Evolutionary conservation across 2,113 vertebrate genomes (phyloP).

Genomic region (Tylochromis polylepis): DNA sequence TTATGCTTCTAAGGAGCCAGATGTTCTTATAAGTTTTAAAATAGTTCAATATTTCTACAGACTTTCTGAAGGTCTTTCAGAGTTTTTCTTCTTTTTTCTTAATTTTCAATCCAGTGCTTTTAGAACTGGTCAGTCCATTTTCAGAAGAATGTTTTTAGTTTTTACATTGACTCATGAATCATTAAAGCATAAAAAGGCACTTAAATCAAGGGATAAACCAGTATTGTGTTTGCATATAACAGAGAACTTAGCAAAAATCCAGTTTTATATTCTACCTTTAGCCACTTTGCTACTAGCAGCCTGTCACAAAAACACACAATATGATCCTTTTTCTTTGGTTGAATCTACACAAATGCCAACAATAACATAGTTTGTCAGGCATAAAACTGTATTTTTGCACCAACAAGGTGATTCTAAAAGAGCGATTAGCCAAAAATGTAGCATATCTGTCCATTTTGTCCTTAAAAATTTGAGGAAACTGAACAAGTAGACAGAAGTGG

Average conservation of each 20-base stretch:
- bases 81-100: fast-evolving
- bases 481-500: background rate
- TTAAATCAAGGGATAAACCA: background rate
- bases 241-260: background rate
- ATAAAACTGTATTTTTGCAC: background rate
- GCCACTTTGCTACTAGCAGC: background rate
- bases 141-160: background rate
- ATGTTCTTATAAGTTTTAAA: background rate
- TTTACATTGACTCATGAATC: background rate
- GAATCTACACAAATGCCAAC: background rate
- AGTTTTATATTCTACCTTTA: background rate
- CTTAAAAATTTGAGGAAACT: background rate
- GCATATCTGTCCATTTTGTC: background rate
- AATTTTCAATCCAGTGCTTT: background rate
- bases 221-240: background rate
- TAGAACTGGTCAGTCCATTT: background rate
- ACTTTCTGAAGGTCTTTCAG: background rate
- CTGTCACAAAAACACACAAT: background rate
- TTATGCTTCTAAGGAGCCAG: background rate
- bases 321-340: background rate
- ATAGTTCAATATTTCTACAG: background rate
- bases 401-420: background rate
- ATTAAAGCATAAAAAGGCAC: background rate
- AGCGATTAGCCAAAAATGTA: background rate
- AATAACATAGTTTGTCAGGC: background rate